Conservation (phyloP, 35 echinoderm and acorn worm species). For the Strongylocentrotus purpuratus region DNA sequence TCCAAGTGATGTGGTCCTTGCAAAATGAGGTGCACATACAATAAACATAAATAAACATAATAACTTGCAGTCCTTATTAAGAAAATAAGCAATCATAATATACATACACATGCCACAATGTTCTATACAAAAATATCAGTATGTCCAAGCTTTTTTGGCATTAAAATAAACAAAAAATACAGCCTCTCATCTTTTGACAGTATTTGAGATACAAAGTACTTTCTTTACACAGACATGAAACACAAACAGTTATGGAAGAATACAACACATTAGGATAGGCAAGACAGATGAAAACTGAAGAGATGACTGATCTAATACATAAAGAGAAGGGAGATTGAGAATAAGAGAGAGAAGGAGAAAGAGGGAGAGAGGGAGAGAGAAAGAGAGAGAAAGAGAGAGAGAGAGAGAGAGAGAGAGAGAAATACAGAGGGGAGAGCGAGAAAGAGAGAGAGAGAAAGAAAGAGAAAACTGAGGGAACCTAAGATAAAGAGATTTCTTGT, state of each 20-base stretch:
- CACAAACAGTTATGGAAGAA: background rate
- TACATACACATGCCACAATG: background rate
- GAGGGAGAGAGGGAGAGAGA: no score
- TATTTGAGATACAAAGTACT: background rate
- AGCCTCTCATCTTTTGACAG: background rate
- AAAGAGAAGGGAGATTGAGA: no score
- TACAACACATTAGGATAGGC: background rate
- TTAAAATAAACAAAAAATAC: background rate
- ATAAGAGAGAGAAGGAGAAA: no score
- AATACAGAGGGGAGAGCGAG: background rate
- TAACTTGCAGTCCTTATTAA: background rate
- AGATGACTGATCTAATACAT: no score
- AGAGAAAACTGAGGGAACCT: background rate
- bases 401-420: background rate
- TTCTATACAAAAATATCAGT: conserved; percentile 14
- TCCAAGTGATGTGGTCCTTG: background rate
- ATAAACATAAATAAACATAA: background rate
- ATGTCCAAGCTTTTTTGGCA: background rate
- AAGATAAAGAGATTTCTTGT: no score
- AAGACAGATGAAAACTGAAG: no score
- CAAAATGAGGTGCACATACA: background rate
- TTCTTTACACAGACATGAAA: background rate
- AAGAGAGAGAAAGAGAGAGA: no score
- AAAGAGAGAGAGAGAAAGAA: background rate
- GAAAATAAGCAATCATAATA: conserved; percentile 8